A percentile compares a stretch with the other conserved stretches of the same genome.
These are phyloP conservation scores for Metopolophium dirhodum DNA, from an alignment of 1,140 invertebrate genomes.

Conservation along the genomic window DNA sequence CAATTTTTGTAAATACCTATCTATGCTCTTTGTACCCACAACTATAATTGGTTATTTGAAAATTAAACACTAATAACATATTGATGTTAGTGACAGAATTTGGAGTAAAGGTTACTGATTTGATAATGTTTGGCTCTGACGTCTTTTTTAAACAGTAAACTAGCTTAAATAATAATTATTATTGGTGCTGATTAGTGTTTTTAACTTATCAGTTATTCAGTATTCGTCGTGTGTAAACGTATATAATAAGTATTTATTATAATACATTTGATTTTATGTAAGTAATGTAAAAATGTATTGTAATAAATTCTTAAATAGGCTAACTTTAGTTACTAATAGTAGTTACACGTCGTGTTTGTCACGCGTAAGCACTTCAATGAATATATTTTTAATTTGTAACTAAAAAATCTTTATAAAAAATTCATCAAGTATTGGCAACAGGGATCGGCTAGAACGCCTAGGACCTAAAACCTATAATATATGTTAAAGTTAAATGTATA, in stretches of 20 bases:
- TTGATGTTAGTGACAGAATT: neutral
- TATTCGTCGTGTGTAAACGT: neutral
- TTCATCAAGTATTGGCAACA: neutral
- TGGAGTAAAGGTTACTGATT: neutral
- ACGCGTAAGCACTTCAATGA: neutral
- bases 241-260: neutral
- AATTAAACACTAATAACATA: neutral
- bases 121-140: neutral
- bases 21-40: neutral
- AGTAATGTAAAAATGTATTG: neutral
- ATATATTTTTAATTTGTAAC: neutral
- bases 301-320: neutral
- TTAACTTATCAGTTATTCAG: neutral
- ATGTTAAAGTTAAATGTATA: neutral
- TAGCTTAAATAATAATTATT: neutral
- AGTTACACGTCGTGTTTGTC: neutral
- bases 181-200: neutral
- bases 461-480: neutral
- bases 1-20: neutral
- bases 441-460: neutral
- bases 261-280: neutral
- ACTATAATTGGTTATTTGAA: neutral
- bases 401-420: neutral
- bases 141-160: neutral
- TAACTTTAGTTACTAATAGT: neutral